These are phyloP conservation scores for Eumerus sabulonum DNA, from an alignment of 2,888 invertebrate species.

Conservation along the genomic window DNA sequence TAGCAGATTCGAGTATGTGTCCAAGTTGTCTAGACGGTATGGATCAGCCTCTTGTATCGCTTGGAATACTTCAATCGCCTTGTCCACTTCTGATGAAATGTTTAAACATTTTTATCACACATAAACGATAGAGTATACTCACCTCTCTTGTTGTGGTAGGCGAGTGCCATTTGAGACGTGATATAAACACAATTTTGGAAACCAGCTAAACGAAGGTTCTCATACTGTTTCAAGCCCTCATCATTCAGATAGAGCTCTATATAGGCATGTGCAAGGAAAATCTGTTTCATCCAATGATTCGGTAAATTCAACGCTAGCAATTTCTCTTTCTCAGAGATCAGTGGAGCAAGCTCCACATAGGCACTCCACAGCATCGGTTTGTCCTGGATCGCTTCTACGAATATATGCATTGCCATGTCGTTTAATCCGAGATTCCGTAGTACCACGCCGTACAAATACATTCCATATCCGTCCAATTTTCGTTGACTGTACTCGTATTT, in stretches of 20 bases:
- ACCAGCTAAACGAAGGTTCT: constrained; percentile 87
- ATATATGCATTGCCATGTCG: constrained; percentile 87
- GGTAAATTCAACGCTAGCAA: constrained; percentile 85
- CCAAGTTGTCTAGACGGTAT: constrained; percentile 95
- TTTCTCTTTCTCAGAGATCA: constrained; percentile 91
- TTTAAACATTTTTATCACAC: constrained; percentile 25
- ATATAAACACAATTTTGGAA: constrained; percentile 94
- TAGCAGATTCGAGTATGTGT: constrained; percentile 96
- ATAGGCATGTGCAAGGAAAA: constrained; percentile 94
- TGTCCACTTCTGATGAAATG: constrained; percentile 87
- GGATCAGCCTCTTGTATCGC: constrained; percentile 93
- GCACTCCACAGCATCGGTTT: constrained; percentile 96
- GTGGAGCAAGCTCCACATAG: constrained; percentile 93
- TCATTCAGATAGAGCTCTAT: constrained; percentile 94
- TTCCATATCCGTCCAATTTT: constrained; percentile 90
- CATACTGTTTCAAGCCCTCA: constrained; percentile 91
- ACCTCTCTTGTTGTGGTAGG: constrained; percentile 95
- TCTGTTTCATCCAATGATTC: constrained; percentile 95
- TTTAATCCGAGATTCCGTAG: constrained; percentile 91
- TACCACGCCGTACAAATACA: constrained; percentile 94
- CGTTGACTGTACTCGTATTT: constrained; percentile 81
- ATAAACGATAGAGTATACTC: constrained; percentile 66
- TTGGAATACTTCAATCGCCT: constrained; percentile 91
- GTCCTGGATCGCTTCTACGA: constrained; percentile 88
- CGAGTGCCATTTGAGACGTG: constrained; percentile 94